Evolutionary conservation across 2,888 invertebrate species (phyloP).

Genomic region (Parthenolecanium corni): DNA sequence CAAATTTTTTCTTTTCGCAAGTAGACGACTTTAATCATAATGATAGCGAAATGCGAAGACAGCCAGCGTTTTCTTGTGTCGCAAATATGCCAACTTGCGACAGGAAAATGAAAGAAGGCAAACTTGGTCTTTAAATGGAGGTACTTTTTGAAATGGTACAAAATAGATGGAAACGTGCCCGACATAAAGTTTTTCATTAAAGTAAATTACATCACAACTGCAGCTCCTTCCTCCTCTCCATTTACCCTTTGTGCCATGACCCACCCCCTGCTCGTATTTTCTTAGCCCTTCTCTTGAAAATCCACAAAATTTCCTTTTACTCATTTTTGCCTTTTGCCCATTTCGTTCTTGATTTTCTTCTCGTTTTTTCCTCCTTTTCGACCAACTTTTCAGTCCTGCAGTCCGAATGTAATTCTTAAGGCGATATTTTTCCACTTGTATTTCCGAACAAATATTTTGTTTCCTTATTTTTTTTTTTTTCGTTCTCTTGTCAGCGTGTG

Average conservation of each 20-base stretch:
- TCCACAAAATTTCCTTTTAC: too few species aligned
- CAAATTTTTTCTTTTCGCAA: neutral
- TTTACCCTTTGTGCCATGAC: neutral
- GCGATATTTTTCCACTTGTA: too few species aligned
- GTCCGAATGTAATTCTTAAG: too few species aligned
- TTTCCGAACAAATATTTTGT: too few species aligned
- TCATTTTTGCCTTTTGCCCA: too few species aligned
- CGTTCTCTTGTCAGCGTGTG: too few species aligned
- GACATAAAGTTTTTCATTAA: conserved; percentile 27
- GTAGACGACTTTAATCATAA: conserved; percentile 11
- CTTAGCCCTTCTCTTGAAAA: conserved; percentile 6
- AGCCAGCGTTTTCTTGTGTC: conserved; percentile 10
- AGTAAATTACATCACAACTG: conserved; percentile 20
- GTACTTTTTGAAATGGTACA: conserved; percentile 22
- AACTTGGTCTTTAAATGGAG: conserved; percentile 23
- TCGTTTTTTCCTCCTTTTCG: too few species aligned
- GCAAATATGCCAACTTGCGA: conserved; percentile 23
- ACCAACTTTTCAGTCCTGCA: too few species aligned
- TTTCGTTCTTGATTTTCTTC: too few species aligned
- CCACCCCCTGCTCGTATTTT: conserved; percentile 8
- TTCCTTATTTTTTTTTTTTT: too few species aligned
- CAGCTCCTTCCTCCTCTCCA: neutral
- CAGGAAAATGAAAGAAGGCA: conserved; percentile 19
- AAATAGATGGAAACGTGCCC: conserved; percentile 26
- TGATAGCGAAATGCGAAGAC: conserved; percentile 1